Evolutionary conservation across 2,797 vertebrate genomes (phyloP), one percentile per base, ranked within the genome.

Genomic region (Alca torda): DNA sequence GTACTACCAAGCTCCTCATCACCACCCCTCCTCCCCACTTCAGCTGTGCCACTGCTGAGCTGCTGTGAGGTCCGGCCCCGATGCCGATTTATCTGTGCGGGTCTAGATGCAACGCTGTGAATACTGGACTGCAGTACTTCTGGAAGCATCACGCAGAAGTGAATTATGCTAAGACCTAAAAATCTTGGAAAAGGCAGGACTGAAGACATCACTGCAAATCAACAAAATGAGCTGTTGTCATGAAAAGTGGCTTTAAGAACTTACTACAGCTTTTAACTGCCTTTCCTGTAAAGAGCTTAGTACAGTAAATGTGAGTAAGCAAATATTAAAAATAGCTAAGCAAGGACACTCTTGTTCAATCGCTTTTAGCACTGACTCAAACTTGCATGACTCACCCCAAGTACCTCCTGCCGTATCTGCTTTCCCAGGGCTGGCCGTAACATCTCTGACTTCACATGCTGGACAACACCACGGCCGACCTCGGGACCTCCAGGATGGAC

Each of bases 261-360:
- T 90, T 5, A n/a, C n/a, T 69, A 23, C 31, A 76, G 76, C 54
- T 61, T 87, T 87, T 46, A 75, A 73, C 61, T 80, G 31, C 68
- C 50, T 79, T 97, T 96, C 90, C 92, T 63, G 93, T 93, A 93
- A 95, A 94, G 83, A 65, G 74, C 35, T 90, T 31, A 20, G 33
- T 59, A 73, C 92, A 89, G 88, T 96, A 95, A 96, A 67, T 93
- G 89, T 95, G 93, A 97, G 94, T 79, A 96, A 96, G 93, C 88
- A 89, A 84, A 96, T 95, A 97, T 90, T 90, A 96, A 96, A 97
- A 95, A 96, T 96, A 96, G 92, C 80, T 9, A 31, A 45, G 89
- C 69, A 7, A 48, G 45, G 86, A 69, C 83, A 23, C 39, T 78
- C 75, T 46, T n/a, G 69, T 84, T 90, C 73, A 11, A 46, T 65